A percentile compares a stretch with the other conserved stretches of the same genome.
phyloP scores from a whole-genome alignment of 2,888 invertebrate species.

The Xanthostigma xanthostigma region DNA sequence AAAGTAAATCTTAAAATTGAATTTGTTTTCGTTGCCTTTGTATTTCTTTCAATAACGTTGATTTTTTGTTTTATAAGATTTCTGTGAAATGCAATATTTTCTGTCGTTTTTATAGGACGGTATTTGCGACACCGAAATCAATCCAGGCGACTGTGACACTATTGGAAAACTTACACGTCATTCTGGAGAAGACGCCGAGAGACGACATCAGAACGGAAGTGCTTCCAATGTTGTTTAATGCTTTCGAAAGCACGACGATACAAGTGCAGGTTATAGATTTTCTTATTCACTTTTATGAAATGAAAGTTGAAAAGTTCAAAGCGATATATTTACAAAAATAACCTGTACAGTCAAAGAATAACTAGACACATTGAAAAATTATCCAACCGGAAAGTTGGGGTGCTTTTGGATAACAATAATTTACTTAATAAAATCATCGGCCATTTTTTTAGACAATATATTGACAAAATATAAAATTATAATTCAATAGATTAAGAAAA shows the following conservation, averaged over 20 bases:
- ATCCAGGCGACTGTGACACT: slow-evolving; percentile 77
- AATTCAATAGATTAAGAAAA: too few species aligned
- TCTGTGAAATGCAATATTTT: too few species aligned
- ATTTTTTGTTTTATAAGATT: background rate
- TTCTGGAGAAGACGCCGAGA: slow-evolving; percentile 71
- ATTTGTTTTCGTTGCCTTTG: background rate
- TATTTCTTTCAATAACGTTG: background rate
- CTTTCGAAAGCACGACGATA: slow-evolving; percentile 75
- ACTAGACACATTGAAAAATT: too few species aligned
- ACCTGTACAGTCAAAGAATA: too few species aligned
- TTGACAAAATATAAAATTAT: too few species aligned
- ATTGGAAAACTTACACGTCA: slow-evolving; percentile 76
- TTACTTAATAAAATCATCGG: too few species aligned
- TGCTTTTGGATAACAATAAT: too few species aligned
- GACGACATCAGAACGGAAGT: slow-evolving; percentile 70
- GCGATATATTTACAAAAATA: too few species aligned
- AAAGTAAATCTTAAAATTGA: too few species aligned
- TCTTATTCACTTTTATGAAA: background rate
- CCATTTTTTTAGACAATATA: too few species aligned
- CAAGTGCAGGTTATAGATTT: slow-evolving; percentile 77
- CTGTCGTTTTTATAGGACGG: slow-evolving; percentile 33
- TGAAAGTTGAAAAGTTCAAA: too few species aligned
- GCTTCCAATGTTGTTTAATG: slow-evolving; percentile 70
- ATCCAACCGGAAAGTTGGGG: too few species aligned
- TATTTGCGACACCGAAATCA: slow-evolving; percentile 64